phyloP scores from a whole-genome alignment of 1,140 invertebrate species.

The Penaeus vannamei region DNA sequence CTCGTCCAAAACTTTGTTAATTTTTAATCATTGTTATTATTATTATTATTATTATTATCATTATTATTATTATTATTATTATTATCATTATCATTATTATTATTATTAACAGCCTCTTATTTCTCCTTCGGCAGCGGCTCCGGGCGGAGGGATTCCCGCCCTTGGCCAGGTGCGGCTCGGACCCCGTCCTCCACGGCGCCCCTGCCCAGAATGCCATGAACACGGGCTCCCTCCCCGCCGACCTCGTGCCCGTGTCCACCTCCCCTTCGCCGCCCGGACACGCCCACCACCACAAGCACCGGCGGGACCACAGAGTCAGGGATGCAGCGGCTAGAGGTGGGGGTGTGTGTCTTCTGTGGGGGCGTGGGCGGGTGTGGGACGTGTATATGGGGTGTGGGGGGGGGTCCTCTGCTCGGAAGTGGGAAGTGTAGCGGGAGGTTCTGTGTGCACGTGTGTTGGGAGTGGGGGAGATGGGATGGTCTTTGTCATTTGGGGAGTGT shows the following conservation, averaged over 20 bases:
- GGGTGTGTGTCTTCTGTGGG: background rate
- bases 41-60: no score
- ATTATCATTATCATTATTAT: no score
- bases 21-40: no score
- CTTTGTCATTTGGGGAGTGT: no score
- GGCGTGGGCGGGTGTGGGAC: background rate
- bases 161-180: constrained; percentile 62
- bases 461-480: background rate
- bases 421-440: background rate
- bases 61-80: no score
- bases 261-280: constrained; percentile 1
- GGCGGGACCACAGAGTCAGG: constrained; percentile 19
- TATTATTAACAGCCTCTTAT: background rate
- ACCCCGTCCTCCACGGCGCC: constrained; percentile 56
- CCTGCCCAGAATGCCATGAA: constrained; percentile 63
- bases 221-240: constrained; percentile 65
- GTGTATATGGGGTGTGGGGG: background rate
- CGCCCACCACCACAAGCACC: constrained; percentile 24
- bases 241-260: constrained; percentile 53
- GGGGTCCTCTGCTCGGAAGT: background rate
- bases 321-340: constrained; percentile 1
- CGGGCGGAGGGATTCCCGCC: constrained; percentile 62
- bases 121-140: constrained; percentile 49
- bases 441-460: background rate
- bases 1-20: no score